Evolutionary conservation across 2,888 invertebrate genomes (phyloP), one percentile per base, ranked within the genome.

Genomic region (Parelbella ahira): DNA sequence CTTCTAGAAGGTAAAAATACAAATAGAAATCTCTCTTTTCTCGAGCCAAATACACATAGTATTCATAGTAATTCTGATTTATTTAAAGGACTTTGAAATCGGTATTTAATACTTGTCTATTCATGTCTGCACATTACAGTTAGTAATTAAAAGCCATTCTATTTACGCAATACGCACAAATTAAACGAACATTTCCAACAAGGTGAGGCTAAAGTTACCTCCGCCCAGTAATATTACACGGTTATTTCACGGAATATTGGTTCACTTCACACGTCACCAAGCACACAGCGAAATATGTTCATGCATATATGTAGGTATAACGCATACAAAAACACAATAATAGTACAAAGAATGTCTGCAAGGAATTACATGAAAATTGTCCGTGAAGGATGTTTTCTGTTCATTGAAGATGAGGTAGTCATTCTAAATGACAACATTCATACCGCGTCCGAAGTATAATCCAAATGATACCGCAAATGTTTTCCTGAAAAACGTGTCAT

Each of bases 401-500:
- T 45, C 71, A 72, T 63, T 59, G 70, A 59, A 49, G 45, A 38
- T 49, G 18, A 49, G 45, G 38, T 49, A 18, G 41, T 44, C 48
- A 45, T 38, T 42, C 37, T 45, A 37, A 42, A 47, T 48, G 47
- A 18, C 9, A 3, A 8, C 28, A 42, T 23, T 8, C 12, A 9
- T 19, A 29, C 49, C 49, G 45, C 50, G 53, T 54, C 32, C 37
- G 47, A 39, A 41, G 60, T 50, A 62, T 62, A 58, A 64, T 70
- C 58, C 47, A 55, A 56, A 41, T 42, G 52, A 18, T 50, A 68
- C 72, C 68, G 54, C 71, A 73, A 63, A 59, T 55, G 58, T 65
- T 77, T 72, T 60, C 69, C 66, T 72, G 70, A 79, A 78, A 72
- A 70, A 66, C 71, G 58, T 74, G 70, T 74, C 73, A 63, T 66